Conservation (phyloP, 1,140 invertebrate species). For the Drosophila lacertosa region DNA sequence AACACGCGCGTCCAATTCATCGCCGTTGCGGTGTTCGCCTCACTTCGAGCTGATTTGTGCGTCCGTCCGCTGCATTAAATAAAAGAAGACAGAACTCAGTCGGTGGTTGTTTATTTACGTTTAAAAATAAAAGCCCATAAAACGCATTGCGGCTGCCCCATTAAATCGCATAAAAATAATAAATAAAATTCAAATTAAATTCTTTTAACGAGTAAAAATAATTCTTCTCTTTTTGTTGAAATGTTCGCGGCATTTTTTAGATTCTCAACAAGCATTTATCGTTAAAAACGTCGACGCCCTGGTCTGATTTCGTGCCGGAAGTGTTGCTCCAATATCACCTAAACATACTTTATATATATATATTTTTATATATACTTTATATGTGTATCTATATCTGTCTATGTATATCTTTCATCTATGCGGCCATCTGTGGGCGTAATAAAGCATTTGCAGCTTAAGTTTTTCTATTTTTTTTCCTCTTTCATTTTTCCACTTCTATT, state of each 20-base stretch:
- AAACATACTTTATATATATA: conserved; percentile 3
- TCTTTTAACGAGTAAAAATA: conserved; percentile 41
- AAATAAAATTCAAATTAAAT: conserved; percentile 78
- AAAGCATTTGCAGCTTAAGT: conserved; percentile 72
- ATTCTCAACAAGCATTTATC: conserved; percentile 37
- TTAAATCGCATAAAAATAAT: conserved; percentile 65
- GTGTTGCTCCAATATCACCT: conserved; percentile 68
- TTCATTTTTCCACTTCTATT: conserved; percentile 30
- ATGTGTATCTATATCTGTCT: conserved; percentile 21
- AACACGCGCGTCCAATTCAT: conserved; percentile 82
- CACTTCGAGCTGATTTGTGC: conserved; percentile 46
- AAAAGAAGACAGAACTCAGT: conserved; percentile 44
- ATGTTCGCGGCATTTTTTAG: conserved; percentile 54
- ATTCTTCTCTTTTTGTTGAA: conserved; percentile 15
- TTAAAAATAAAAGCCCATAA: conserved; percentile 72
- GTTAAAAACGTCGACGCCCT: conserved; percentile 19
- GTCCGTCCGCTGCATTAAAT: conserved; percentile 71
- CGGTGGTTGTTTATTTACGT: conserved; percentile 78
- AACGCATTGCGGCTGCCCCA: conserved; percentile 43
- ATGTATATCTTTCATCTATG: conserved; percentile 54
- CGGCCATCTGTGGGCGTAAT: conserved; percentile 72
- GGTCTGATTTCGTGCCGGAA: conserved; percentile 55
- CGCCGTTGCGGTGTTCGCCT: conserved; percentile 20
- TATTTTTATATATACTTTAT: too few species aligned
- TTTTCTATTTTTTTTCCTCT: conserved; percentile 58